Evolutionary conservation across 1,140 invertebrate species (phyloP).

Genomic region (Anastrepha obliqua): DNA sequence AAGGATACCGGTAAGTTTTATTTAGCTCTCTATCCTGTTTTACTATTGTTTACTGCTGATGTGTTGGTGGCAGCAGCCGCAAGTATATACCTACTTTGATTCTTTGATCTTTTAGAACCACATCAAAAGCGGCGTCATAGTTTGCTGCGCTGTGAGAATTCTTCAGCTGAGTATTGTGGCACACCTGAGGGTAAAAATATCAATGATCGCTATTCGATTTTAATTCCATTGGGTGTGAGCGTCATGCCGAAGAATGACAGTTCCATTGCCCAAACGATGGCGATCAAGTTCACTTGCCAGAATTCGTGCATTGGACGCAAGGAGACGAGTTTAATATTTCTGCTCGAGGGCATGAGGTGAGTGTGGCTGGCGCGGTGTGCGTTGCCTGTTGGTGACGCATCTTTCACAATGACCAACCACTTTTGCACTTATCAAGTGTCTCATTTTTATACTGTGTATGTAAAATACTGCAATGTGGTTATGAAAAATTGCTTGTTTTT

Average conservation of each 20-base stretch:
- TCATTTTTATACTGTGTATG: background rate
- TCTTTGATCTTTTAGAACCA: background rate
- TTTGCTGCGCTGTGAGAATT: slow-evolving; percentile 68
- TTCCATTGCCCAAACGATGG: slow-evolving; percentile 65
- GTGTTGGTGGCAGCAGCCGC: background rate
- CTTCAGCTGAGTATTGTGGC: slow-evolving; percentile 65
- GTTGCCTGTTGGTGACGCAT: background rate
- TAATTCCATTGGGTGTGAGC: slow-evolving; percentile 64
- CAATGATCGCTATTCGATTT: slow-evolving; percentile 67
- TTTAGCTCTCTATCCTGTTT: background rate
- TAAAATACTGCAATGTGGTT: background rate
- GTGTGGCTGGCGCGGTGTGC: background rate
- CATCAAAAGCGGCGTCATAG: slow-evolving; percentile 61
- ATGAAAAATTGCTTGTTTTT: background rate
- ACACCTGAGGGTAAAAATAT: slow-evolving; percentile 67
- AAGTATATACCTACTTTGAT: background rate
- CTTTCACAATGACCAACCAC: background rate
- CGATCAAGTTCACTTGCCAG: slow-evolving; percentile 68
- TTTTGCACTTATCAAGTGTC: background rate
- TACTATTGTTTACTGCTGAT: too few relatives aligned
- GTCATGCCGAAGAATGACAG: slow-evolving; percentile 53
- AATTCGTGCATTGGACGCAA: slow-evolving; percentile 71
- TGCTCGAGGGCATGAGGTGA: slow-evolving; percentile 66
- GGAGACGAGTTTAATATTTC: slow-evolving; percentile 67
- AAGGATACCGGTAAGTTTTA: slow-evolving; percentile 60